Evolutionary conservation across 2,888 invertebrate species (phyloP).

Genomic region (Ectropis crepuscularia): DNA sequence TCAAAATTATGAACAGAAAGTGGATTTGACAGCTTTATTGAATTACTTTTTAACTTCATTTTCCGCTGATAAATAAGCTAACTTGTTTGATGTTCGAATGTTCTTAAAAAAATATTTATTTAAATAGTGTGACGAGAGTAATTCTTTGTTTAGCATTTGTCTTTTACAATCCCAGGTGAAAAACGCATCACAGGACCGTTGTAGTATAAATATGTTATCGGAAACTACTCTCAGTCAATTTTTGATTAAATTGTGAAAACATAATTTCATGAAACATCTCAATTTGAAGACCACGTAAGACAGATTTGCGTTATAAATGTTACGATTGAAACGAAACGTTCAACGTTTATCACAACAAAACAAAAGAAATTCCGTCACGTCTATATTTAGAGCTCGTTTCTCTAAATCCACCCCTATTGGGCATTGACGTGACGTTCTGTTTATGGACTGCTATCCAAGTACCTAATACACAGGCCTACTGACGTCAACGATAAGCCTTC

Average conservation of each 20-base stretch:
- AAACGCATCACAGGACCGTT: too few relatives aligned
- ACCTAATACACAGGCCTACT: constrained; percentile 8
- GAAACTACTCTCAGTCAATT: too few relatives aligned
- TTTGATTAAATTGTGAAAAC: too few relatives aligned
- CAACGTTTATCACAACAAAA: not conserved
- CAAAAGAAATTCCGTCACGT: not conserved
- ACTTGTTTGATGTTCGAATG: not conserved
- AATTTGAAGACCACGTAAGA: too few relatives aligned
- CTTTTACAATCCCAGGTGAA: too few relatives aligned
- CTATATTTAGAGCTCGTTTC: not conserved
- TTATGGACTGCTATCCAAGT: constrained; percentile 6
- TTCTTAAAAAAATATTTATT: too few relatives aligned
- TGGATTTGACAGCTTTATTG: not conserved
- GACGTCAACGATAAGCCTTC: constrained; percentile 20
- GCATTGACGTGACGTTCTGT: constrained; percentile 6
- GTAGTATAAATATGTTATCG: too few relatives aligned
- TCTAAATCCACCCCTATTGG: not conserved
- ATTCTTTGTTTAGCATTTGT: too few relatives aligned
- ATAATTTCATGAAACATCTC: too few relatives aligned
- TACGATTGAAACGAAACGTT: not conserved
- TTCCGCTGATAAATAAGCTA: not conserved
- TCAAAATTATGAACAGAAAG: not conserved
- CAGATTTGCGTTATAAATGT: too few relatives aligned
- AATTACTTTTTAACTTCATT: constrained; percentile 1
- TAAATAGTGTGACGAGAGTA: too few relatives aligned